phyloP scores from a whole-genome alignment of 2,113 vertebrate genomes.

The Larimichthys crocea region DNA sequence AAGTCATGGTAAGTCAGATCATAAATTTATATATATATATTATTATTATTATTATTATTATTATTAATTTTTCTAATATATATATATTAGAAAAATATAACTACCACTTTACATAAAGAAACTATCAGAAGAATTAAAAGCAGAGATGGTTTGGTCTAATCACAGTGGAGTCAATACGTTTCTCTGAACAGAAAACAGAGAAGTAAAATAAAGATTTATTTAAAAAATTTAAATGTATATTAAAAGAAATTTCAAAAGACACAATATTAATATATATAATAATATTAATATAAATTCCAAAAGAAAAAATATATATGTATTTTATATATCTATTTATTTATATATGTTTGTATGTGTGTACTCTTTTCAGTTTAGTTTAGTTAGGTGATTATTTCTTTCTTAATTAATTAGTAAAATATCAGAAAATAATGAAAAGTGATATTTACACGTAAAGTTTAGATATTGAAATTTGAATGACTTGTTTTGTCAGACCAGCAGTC shows the following conservation, averaged over 20 bases:
- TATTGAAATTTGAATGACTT: not conserved
- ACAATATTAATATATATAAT: not conserved
- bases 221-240: not conserved
- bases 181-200: not conserved
- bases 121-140: not conserved
- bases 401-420: not conserved
- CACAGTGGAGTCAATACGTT: not conserved
- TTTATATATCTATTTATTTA: too few species aligned
- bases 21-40: not conserved
- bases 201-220: not conserved
- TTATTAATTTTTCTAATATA: too few species aligned
- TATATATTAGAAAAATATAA: not conserved
- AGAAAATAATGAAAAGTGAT: not conserved
- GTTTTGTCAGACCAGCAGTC: not conserved
- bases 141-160: not conserved
- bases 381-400: not conserved
- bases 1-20: conserved; percentile 72
- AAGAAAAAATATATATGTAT: too few species aligned
- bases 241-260: not conserved
- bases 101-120: not conserved
- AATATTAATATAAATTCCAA: too few species aligned
- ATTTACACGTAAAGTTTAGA: not conserved
- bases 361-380: not conserved
- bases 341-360: not conserved
- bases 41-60: too few species aligned